Evolutionary conservation across 2,113 vertebrate species (phyloP).

Genomic region (Ceyx cyanopectus): DNA sequence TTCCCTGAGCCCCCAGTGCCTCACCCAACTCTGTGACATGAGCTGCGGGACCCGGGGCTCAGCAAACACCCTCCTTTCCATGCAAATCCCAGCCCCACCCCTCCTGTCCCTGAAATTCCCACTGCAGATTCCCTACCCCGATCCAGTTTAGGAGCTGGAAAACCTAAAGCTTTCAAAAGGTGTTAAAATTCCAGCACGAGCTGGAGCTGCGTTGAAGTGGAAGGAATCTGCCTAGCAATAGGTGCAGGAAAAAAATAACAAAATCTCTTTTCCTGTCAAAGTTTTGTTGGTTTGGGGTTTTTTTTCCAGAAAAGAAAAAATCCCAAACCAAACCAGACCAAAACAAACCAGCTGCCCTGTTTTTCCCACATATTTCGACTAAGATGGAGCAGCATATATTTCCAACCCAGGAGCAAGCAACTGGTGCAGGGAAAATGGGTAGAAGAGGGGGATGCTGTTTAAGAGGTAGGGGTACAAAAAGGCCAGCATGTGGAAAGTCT

Average conservation of each 20-base stretch:
- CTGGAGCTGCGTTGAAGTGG: not conserved
- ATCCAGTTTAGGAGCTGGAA: not conserved
- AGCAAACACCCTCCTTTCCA: rapidly evolving
- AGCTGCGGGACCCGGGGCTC: not conserved
- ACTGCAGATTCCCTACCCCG: not conserved
- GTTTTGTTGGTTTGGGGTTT: not conserved
- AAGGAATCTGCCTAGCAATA: not conserved
- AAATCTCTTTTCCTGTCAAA: not conserved
- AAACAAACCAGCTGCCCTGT: not conserved
- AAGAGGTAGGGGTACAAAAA: conserved; percentile 92
- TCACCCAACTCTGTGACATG: not conserved
- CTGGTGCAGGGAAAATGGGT: not conserved
- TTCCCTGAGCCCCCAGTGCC: too few species aligned
- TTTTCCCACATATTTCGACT: not conserved
- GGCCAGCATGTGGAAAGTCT: conserved; percentile 82
- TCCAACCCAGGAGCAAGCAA: not conserved
- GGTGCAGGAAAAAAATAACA: conserved; percentile 34
- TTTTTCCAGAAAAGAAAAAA: not conserved
- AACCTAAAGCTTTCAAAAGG: not conserved
- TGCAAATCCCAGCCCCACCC: rapidly evolving
- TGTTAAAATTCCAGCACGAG: not conserved
- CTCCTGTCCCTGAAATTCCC: not conserved
- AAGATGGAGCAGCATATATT: not conserved
- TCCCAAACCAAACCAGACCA: too few species aligned
- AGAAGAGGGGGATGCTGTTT: conserved; percentile 93